These are phyloP conservation scores for Stratiolaelaps scimitus DNA, from an alignment of 1,140 invertebrate species.

Conservation along the genomic window DNA sequence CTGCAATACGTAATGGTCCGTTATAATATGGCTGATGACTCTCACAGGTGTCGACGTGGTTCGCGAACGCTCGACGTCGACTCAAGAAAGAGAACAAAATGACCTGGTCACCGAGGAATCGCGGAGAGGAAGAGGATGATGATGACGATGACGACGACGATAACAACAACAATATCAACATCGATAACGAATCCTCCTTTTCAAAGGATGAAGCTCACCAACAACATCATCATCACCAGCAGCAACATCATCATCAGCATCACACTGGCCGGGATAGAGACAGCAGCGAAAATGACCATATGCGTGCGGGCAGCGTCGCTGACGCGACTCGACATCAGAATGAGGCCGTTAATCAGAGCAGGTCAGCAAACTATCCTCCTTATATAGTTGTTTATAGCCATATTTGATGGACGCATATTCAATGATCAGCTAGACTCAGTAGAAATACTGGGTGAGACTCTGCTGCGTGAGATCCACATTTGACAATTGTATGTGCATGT, in stretches of 20 bases:
- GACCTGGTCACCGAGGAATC: slow-evolving; percentile 48
- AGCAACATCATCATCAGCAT: slow-evolving; percentile 12
- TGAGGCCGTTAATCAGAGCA: not conserved
- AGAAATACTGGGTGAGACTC: too few relatives aligned
- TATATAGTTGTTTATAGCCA: too few relatives aligned
- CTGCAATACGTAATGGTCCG: too few relatives aligned
- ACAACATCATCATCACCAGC: slow-evolving; percentile 8
- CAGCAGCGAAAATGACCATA: slow-evolving; percentile 27
- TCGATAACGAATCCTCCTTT: too few relatives aligned
- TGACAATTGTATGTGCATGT: too few relatives aligned
- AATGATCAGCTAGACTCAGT: too few relatives aligned
- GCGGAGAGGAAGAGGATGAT: slow-evolving; percentile 43
- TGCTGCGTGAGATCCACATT: too few relatives aligned
- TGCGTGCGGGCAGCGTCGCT: slow-evolving; percentile 10
- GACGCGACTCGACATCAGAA: not conserved
- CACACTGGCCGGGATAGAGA: not conserved
- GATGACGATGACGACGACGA: slow-evolving; percentile 33
- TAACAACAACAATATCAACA: slow-evolving; percentile 3
- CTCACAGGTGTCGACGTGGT: slow-evolving; percentile 47
- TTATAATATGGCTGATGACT: too few relatives aligned
- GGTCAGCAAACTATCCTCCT: not conserved
- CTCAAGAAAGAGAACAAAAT: slow-evolving; percentile 53
- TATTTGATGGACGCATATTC: too few relatives aligned
- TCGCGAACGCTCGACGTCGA: slow-evolving; percentile 47
- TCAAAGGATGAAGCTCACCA: slow-evolving; percentile 20